These are phyloP conservation scores for Drosophila borealis DNA, from an alignment of 2,888 invertebrate species.

Conservation along the genomic window DNA sequence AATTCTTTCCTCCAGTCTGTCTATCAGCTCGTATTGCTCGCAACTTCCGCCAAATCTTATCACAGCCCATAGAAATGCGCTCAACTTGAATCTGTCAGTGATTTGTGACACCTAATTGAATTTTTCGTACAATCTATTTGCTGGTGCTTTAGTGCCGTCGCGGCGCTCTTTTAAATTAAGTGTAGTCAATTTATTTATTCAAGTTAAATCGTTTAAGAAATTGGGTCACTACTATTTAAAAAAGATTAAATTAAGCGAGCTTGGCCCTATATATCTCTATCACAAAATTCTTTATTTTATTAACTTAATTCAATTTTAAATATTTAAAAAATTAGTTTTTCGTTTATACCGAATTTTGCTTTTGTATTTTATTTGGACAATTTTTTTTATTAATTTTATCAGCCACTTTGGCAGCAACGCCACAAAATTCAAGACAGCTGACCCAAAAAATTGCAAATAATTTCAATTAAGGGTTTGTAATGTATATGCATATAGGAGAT, in stretches of 20 bases:
- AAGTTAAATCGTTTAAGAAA: constrained; percentile 45
- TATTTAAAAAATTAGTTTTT: too few relatives aligned
- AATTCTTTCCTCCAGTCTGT: constrained; percentile 22
- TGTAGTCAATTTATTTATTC: constrained; percentile 49
- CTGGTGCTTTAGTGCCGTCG: background rate
- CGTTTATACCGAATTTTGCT: background rate
- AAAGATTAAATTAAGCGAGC: background rate
- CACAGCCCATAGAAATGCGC: constrained; percentile 11
- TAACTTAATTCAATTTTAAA: too few relatives aligned
- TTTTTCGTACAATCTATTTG: constrained; percentile 18
- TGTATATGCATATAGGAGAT: constrained; percentile 9
- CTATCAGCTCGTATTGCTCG: constrained; percentile 19
- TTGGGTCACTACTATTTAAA: constrained; percentile 8
- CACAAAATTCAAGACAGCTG: background rate
- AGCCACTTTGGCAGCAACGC: constrained; percentile 8
- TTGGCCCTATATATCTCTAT: background rate
- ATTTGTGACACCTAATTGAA: constrained; percentile 57
- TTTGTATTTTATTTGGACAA: constrained; percentile 7
- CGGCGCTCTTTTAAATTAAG: constrained; percentile 17
- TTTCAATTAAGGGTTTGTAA: constrained; percentile 32
- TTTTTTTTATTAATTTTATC: constrained; percentile 26
- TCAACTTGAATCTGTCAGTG: constrained; percentile 32
- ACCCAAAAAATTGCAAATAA: constrained; percentile 12
- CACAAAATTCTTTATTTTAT: background rate
- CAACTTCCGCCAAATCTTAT: constrained; percentile 41